Conservation (phyloP, 2,797 vertebrate species). For the Gephyroberyx darwinii region DNA sequence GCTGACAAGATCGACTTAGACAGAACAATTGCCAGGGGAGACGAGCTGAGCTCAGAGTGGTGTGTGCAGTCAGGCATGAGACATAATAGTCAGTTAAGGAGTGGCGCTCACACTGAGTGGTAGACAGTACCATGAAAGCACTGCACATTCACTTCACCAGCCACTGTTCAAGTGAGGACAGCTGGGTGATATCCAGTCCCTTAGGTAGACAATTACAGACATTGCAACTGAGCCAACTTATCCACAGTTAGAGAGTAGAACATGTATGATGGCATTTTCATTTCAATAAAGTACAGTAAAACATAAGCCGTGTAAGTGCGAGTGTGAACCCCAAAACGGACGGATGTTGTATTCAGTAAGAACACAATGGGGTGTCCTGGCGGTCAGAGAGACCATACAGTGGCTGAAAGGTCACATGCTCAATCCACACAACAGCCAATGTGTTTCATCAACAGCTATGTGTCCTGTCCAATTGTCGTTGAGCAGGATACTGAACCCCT, state of each 20-base stretch:
- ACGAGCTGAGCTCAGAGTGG: conserved; percentile 55
- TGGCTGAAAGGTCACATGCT: conserved; percentile 8
- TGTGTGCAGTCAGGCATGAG: conserved; percentile 65
- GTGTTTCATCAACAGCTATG: not conserved
- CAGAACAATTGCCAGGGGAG: conserved; percentile 66
- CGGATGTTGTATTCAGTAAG: not conserved
- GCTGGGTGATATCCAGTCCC: conserved; percentile 30
- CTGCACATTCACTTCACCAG: conserved; percentile 30
- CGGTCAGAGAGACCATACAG: not conserved
- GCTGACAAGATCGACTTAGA: conserved; percentile 78
- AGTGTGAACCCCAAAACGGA: not conserved
- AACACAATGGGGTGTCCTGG: not conserved
- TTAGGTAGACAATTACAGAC: not conserved
- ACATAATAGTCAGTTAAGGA: conserved; percentile 63
- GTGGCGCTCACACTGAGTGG: conserved; percentile 37
- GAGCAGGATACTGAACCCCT: conserved; percentile 22
- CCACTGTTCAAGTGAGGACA: conserved; percentile 27
- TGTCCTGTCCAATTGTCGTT: not conserved
- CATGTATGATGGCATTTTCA: not conserved
- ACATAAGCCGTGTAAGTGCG: accelerated
- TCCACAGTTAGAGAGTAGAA: not conserved
- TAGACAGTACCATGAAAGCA: conserved; percentile 38
- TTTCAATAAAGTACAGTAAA: not conserved
- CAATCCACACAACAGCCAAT: conserved; percentile 2
- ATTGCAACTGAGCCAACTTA: not conserved